Percentiles rank a stretch among this genome's conserved stretches.
Conservation (phyloP, 2,888 invertebrate species). For the Gymnocheta viridis region DNA sequence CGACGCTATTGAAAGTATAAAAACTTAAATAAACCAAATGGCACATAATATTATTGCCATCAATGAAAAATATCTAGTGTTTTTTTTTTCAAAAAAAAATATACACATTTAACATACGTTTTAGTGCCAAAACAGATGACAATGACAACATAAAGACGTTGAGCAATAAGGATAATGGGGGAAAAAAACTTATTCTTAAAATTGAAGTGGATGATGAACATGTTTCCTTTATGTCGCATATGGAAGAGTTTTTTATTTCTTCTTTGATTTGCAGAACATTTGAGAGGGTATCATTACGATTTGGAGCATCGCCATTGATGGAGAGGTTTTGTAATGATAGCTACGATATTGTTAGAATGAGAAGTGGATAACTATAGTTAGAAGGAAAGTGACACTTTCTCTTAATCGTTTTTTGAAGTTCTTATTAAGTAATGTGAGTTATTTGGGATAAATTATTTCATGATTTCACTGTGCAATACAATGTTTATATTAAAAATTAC, state of each 20-base stretch:
- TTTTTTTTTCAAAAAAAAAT: conserved; percentile 30
- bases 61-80: conserved; percentile 38
- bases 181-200: conserved; percentile 16
- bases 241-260: conserved; percentile 22
- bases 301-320: conserved; percentile 40
- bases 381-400: not conserved
- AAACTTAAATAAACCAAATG: conserved; percentile 48
- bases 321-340: conserved; percentile 38
- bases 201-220: conserved; percentile 62
- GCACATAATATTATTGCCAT: conserved; percentile 46
- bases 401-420: not conserved
- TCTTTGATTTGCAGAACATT: conserved; percentile 3
- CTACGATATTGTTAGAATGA: too few relatives aligned
- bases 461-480: too few relatives aligned
- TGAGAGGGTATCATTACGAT: conserved; percentile 34
- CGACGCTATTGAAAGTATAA: conserved; percentile 4
- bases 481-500: too few relatives aligned
- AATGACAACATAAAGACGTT: conserved; percentile 44
- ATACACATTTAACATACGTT: conserved; percentile 72
- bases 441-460: too few relatives aligned
- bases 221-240: conserved; percentile 42
- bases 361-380: not conserved
- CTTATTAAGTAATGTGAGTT: too few relatives aligned
- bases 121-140: conserved; percentile 69
- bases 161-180: conserved; percentile 8